phyloP scores from a whole-genome alignment of 2,797 vertebrate genomes.

The Megalops cyprinoides region DNA sequence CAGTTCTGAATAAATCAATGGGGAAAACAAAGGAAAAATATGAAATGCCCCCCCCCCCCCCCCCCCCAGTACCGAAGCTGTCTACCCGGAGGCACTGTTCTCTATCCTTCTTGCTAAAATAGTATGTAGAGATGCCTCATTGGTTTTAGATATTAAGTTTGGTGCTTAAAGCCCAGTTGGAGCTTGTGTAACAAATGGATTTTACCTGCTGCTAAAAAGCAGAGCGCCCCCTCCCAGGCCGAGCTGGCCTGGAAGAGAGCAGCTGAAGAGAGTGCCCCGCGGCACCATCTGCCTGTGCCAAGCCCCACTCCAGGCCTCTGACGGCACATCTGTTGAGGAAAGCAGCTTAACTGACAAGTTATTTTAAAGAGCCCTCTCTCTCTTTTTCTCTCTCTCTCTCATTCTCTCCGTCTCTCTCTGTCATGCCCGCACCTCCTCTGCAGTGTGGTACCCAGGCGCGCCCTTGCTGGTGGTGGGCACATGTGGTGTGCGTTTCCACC shows the following conservation, averaged over 20 bases:
- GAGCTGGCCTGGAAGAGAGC: conserved; percentile 64
- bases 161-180: conserved; percentile 72
- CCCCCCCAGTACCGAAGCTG: neutral
- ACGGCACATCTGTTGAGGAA: conserved; percentile 76
- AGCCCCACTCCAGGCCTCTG: conserved; percentile 65
- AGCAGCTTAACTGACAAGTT: conserved; percentile 74
- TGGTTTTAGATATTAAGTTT: conserved; percentile 78
- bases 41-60: conserved; percentile 18
- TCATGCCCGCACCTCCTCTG: too few species aligned
- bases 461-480: neutral
- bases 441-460: neutral
- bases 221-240: conserved; percentile 52
- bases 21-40: conserved; percentile 27
- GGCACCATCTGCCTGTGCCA: conserved; percentile 85
- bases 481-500: neutral
- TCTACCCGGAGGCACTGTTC: conserved; percentile 8
- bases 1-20: conserved; percentile 45
- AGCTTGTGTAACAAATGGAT: conserved; percentile 85
- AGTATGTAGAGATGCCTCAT: conserved; percentile 69
- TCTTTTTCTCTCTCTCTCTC: conserved; percentile 46
- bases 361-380: conserved; percentile 69
- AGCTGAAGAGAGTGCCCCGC: conserved; percentile 74
- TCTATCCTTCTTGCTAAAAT: conserved; percentile 47
- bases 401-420: neutral
- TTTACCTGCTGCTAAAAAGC: conserved; percentile 80